phyloP scores from a whole-genome alignment of 2,797 vertebrate species.

The Acropternis orthonyx region DNA sequence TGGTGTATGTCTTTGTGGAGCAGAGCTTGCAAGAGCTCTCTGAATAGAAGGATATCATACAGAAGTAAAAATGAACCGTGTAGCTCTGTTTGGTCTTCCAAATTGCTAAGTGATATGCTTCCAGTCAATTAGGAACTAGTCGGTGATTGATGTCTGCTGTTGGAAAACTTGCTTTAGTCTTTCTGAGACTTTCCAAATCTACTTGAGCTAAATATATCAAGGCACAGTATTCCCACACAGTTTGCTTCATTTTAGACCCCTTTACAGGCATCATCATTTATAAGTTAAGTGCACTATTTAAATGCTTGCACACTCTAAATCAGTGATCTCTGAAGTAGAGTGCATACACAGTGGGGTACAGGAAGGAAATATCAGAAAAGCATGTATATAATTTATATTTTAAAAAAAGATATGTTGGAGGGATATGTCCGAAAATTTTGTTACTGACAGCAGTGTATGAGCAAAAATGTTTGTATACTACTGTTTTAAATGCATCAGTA shows the following conservation, averaged over 20 bases:
- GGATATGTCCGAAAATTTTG: not conserved
- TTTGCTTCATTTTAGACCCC: not conserved
- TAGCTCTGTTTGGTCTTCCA: not conserved
- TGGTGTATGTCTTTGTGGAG: not conserved
- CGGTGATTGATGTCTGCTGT: not conserved
- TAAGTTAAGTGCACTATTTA: not conserved
- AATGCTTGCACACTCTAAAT: not conserved
- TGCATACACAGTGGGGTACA: not conserved
- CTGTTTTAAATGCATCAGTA: not conserved
- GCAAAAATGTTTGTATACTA: not conserved
- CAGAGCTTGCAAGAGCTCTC: not conserved
- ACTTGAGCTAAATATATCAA: not conserved
- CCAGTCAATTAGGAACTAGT: not conserved
- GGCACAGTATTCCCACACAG: not conserved
- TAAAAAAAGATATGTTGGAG: not conserved
- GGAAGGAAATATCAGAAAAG: not conserved
- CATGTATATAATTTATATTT: not conserved
- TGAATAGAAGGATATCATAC: not conserved
- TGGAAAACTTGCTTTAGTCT: not conserved
- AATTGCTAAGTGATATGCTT: not conserved
- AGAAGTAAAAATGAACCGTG: not conserved
- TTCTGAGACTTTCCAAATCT: not conserved
- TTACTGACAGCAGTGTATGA: not conserved
- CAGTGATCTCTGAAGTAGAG: not conserved
- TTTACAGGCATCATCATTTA: not conserved